These are phyloP conservation scores for Acanthococcus lagerstroemiae DNA, from an alignment of 2,888 invertebrate genomes.

Conservation along the genomic window DNA sequence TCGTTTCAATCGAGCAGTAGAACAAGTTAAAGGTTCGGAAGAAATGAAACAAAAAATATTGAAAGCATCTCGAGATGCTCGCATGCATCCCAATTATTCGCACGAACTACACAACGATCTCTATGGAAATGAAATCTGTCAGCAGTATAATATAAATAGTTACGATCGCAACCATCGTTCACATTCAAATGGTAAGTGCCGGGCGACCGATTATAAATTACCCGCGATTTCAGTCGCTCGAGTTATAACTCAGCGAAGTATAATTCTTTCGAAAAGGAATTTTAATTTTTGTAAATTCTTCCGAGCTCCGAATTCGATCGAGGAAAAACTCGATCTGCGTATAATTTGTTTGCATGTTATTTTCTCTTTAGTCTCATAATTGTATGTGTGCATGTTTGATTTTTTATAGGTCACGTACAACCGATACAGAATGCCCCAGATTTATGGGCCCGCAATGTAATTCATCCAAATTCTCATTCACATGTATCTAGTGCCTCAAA, in stretches of 20 bases:
- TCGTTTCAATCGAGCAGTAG: constrained; percentile 47
- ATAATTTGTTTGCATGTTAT: too few species aligned
- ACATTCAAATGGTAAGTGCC: constrained; percentile 32
- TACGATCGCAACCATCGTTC: constrained; percentile 39
- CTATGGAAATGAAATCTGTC: constrained; percentile 39
- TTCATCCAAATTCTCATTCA: constrained; percentile 25
- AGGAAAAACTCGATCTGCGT: too few species aligned
- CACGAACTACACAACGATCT: constrained; percentile 45
- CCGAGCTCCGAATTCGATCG: too few species aligned
- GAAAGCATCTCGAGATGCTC: constrained; percentile 53
- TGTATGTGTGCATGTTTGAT: too few species aligned
- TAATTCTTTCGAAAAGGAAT: not conserved
- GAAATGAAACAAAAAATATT: constrained; percentile 59
- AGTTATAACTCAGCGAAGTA: not conserved
- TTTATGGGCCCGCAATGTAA: constrained; percentile 19
- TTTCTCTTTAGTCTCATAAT: not conserved
- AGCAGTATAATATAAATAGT: constrained; percentile 40
- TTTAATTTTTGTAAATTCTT: not conserved
- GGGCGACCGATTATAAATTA: too few species aligned
- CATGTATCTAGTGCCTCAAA: constrained; percentile 19
- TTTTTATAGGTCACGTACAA: constrained; percentile 16
- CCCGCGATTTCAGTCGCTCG: not conserved
- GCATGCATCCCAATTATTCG: constrained; percentile 50
- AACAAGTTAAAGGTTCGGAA: constrained; percentile 60
- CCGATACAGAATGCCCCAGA: constrained; percentile 28